These are phyloP conservation scores for Netta rufina DNA, from an alignment of 2,797 vertebrate species.

Conservation along the genomic window DNA sequence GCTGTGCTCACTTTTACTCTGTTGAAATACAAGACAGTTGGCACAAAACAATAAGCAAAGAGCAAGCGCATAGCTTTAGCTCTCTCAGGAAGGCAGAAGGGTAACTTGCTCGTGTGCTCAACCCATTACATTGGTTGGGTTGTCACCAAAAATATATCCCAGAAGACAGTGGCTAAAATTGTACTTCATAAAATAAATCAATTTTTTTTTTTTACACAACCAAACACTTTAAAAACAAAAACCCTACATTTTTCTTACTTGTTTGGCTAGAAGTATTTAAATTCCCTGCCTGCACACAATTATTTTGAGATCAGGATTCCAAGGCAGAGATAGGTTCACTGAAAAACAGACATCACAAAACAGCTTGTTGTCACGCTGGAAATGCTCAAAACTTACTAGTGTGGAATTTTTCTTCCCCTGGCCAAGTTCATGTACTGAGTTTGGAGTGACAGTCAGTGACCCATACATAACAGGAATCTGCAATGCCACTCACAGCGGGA, in stretches of 20 bases:
- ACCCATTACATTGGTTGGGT: fast-evolving
- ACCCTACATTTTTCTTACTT: fast-evolving
- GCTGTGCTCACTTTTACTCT: neutral
- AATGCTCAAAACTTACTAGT: neutral
- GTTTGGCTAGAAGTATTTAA: neutral
- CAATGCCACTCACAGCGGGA: neutral
- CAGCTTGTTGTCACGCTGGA: neutral
- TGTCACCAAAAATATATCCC: neutral
- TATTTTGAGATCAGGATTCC: neutral
- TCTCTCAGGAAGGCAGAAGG: neutral
- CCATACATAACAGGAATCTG: neutral
- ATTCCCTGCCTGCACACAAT: neutral
- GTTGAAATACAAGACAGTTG: neutral
- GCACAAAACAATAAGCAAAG: neutral
- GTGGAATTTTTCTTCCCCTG: neutral
- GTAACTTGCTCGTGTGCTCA: neutral
- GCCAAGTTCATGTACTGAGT: neutral
- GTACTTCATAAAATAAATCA: neutral
- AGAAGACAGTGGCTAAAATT: neutral
- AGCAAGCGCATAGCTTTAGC: neutral
- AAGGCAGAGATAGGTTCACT: neutral
- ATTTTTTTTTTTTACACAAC: neutral
- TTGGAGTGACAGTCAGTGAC: neutral
- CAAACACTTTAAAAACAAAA: neutral
- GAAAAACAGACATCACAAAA: neutral